Evolutionary conservation across 1,140 invertebrate species (phyloP).

Genomic region (Drosophila sturtevanti): DNA sequence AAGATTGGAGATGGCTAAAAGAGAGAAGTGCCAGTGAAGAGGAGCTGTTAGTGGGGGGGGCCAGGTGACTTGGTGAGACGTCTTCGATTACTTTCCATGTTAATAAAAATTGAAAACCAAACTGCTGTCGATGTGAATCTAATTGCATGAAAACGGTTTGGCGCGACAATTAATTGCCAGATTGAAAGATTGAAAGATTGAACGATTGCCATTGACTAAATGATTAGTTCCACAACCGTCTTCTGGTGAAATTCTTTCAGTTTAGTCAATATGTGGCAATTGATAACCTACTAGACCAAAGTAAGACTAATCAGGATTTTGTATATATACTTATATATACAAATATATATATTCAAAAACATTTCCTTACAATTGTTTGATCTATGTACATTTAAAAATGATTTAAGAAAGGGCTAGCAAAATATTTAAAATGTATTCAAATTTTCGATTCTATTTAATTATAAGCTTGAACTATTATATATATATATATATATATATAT

Average conservation of each 20-base stretch:
- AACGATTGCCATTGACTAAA: not conserved
- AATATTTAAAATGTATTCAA: too few species aligned
- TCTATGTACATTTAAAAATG: too few species aligned
- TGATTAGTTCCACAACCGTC: not conserved
- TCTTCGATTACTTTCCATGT: constrained; percentile 67
- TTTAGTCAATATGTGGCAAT: too few species aligned
- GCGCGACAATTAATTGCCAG: not conserved
- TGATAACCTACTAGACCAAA: not conserved
- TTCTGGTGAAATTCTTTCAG: not conserved
- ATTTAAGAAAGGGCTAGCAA: too few species aligned
- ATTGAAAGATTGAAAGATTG: not conserved
- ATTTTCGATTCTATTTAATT: too few species aligned
- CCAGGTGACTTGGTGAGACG: constrained; percentile 14
- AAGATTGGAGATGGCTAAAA: not conserved
- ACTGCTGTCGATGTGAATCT: constrained; percentile 22
- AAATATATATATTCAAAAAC: too few species aligned
- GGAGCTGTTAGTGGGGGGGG: not conserved
- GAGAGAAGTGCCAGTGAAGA: not conserved
- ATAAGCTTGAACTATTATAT: too few species aligned
- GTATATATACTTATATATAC: not conserved
- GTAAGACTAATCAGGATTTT: not conserved
- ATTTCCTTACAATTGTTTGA: too few species aligned
- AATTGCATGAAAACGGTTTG: constrained; percentile 58
- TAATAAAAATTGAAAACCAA: constrained; percentile 39
- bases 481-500: too few species aligned